phyloP scores from a whole-genome alignment of 2,113 vertebrate species.

The Sterna hirundo region DNA sequence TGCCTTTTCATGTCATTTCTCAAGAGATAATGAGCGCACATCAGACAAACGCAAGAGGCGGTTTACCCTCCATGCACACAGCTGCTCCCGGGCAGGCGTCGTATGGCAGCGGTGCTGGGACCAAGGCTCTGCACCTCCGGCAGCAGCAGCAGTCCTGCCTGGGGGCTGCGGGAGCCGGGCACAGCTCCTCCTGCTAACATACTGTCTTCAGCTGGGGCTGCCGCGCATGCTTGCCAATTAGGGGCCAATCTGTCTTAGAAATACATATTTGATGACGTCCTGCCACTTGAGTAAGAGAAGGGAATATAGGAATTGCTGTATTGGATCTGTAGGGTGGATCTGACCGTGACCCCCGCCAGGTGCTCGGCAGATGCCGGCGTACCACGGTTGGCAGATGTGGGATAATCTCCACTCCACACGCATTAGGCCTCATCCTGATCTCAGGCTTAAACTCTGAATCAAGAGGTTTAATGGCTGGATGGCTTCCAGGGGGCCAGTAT shows the following conservation, averaged over 20 bases:
- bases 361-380: not conserved
- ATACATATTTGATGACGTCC: not conserved
- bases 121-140: not conserved
- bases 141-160: not conserved
- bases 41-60: not conserved
- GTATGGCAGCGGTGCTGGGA: not conserved
- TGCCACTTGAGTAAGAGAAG: not conserved
- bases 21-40: not conserved
- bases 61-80: not conserved
- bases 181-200: not conserved
- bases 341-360: not conserved
- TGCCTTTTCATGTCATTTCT: not conserved
- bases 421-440: slow-evolving; percentile 29
- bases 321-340: not conserved
- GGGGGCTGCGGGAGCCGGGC: not conserved
- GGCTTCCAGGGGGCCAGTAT: not conserved
- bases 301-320: not conserved
- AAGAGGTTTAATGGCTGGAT: slow-evolving; percentile 35
- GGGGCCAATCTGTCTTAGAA: not conserved
- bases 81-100: accelerated
- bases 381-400: not conserved
- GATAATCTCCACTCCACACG: not conserved
- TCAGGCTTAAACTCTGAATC: slow-evolving; percentile 20
- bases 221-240: not conserved
- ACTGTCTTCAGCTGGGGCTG: not conserved